phyloP scores from a whole-genome alignment of 2,888 invertebrate species.

The Microdon myrmicae region DNA sequence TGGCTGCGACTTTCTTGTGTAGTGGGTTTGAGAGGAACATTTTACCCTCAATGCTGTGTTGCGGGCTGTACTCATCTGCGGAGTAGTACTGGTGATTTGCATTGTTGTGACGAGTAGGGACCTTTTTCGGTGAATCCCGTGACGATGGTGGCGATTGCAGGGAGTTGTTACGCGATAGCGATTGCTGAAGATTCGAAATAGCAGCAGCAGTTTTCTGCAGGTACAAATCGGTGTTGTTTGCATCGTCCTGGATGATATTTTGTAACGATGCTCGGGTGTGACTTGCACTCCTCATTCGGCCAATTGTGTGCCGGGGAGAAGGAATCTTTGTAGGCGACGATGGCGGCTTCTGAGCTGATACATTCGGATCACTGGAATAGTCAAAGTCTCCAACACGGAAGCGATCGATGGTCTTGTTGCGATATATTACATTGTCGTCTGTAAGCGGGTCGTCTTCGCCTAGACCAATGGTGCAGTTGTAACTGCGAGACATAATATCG shows the following conservation, averaged over 20 bases:
- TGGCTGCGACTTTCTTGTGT: slow-evolving; percentile 28
- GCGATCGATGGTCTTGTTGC: slow-evolving; percentile 60
- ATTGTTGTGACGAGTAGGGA: slow-evolving; percentile 42
- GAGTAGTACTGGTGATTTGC: slow-evolving; percentile 56
- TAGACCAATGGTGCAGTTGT: slow-evolving; percentile 58
- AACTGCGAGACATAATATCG: slow-evolving; percentile 65
- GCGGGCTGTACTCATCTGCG: slow-evolving; percentile 62
- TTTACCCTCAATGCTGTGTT: slow-evolving; percentile 59
- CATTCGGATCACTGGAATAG: slow-evolving; percentile 63
- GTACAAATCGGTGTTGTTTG: slow-evolving; percentile 69
- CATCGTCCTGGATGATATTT: slow-evolving; percentile 53
- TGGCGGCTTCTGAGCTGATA: slow-evolving; percentile 57
- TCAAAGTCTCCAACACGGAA: slow-evolving; percentile 64
- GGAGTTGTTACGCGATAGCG: slow-evolving; percentile 64
- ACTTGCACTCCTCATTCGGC: slow-evolving; percentile 67
- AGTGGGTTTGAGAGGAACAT: slow-evolving; percentile 32
- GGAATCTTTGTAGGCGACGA: slow-evolving; percentile 79
- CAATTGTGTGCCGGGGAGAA: slow-evolving; percentile 77
- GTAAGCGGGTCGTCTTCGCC: slow-evolving; percentile 59
- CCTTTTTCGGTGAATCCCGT: slow-evolving; percentile 54
- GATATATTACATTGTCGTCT: slow-evolving; percentile 60
- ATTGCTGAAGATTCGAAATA: slow-evolving; percentile 62
- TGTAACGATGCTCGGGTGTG: slow-evolving; percentile 64
- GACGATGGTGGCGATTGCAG: slow-evolving; percentile 62
- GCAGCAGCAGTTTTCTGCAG: slow-evolving; percentile 69